These are phyloP conservation scores for Semnornis frantzii DNA, from an alignment of 2,113 vertebrate genomes.

Conservation along the genomic window DNA sequence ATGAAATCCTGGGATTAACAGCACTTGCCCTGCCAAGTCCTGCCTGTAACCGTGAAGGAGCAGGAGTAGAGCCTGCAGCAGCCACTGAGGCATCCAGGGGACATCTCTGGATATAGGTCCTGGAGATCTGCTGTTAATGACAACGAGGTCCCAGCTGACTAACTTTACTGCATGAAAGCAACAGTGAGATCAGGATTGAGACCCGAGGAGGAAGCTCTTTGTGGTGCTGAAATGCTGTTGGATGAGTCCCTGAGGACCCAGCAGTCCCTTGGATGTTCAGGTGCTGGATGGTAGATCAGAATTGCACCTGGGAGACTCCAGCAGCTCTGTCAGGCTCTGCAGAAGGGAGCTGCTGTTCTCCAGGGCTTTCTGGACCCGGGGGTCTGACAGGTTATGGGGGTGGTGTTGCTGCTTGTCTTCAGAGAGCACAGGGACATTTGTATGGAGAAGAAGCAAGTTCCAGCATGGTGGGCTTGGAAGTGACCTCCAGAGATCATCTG, in stretches of 20 bases:
- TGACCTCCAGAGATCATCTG: too few relatives aligned
- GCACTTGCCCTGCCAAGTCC: neutral
- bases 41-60: neutral
- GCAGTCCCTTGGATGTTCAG: neutral
- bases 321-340: neutral
- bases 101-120: accelerated
- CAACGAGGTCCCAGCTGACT: neutral
- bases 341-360: accelerated
- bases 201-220: accelerated
- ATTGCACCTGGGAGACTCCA: neutral
- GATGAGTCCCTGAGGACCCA: neutral
- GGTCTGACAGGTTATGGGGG: neutral
- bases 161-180: neutral
- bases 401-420: too few relatives aligned
- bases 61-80: neutral
- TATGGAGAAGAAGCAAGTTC: neutral
- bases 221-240: neutral
- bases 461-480: too few relatives aligned
- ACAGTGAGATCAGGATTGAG: neutral
- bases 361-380: neutral
- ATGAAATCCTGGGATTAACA: neutral
- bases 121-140: too few relatives aligned
- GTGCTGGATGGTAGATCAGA: accelerated
- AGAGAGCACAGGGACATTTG: neutral
- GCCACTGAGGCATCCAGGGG: accelerated